Percentiles rank a stretch among this genome's conserved stretches.
These are phyloP conservation scores for Platycheirus rosarum DNA, from an alignment of 2,888 invertebrate species.

Conservation along the genomic window DNA sequence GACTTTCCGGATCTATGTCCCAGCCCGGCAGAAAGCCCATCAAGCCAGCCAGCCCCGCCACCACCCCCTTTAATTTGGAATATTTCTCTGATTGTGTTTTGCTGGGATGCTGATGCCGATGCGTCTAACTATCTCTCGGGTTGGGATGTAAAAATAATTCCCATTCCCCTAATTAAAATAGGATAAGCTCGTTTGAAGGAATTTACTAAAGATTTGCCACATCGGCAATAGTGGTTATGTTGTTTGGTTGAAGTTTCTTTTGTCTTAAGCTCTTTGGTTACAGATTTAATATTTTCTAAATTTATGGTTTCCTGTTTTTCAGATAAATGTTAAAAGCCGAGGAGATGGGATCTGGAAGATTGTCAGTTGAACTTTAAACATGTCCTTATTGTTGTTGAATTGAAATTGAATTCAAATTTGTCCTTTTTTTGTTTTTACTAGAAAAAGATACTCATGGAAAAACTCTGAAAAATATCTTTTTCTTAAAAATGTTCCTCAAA, in stretches of 20 bases:
- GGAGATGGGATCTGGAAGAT: too few relatives aligned
- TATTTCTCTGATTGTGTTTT: constrained; percentile 24
- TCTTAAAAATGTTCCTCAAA: background rate
- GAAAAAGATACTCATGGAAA: too few relatives aligned
- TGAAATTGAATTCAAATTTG: too few relatives aligned
- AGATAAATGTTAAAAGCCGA: background rate
- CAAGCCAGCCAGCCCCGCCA: background rate
- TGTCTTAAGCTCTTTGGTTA: constrained; percentile 28
- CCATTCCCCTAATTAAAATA: constrained; percentile 70
- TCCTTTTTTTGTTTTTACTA: too few relatives aligned
- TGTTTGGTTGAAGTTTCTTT: constrained; percentile 51
- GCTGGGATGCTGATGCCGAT: too few relatives aligned
- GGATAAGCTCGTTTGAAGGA: constrained; percentile 70
- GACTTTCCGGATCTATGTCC: constrained; percentile 40
- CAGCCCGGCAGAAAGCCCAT: constrained; percentile 8
- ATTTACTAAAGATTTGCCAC: constrained; percentile 66
- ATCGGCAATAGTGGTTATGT: constrained; percentile 52
- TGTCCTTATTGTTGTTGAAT: too few relatives aligned
- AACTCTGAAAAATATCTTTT: too few relatives aligned
- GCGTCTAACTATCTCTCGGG: too few relatives aligned
- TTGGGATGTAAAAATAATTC: background rate
- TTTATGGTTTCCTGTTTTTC: background rate
- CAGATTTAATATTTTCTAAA: constrained; percentile 29
- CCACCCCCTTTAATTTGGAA: constrained; percentile 23
- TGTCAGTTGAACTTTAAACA: too few relatives aligned